These are phyloP conservation scores for Teleogryllus occipitalis DNA, from an alignment of 1,140 invertebrate species.

Conservation along the genomic window DNA sequence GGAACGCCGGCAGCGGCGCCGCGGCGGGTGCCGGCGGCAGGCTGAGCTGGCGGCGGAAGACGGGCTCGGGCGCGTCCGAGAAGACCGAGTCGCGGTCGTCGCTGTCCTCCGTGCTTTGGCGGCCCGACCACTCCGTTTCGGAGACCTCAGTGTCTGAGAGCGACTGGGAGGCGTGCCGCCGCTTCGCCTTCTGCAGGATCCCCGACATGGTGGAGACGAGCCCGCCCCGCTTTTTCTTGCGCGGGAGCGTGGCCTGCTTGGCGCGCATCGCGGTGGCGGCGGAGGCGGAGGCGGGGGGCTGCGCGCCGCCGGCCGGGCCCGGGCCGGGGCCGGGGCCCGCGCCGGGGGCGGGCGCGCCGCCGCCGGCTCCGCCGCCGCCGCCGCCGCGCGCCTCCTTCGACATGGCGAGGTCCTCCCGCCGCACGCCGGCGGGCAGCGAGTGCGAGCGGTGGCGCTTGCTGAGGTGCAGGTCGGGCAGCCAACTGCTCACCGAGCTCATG, in stretches of 20 bases:
- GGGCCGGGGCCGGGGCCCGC: background rate
- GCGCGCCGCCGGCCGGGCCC: background rate
- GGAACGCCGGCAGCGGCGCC: background rate
- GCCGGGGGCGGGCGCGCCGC: background rate
- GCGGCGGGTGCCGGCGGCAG: background rate
- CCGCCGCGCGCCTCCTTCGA: conserved; percentile 16
- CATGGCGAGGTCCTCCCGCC: conserved; percentile 45
- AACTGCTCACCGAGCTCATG: conserved; percentile 69
- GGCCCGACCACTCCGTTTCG: conserved; percentile 59
- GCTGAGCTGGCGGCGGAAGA: conserved; percentile 50
- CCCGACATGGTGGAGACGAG: conserved; percentile 71
- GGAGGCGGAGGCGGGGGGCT: conserved; percentile 8
- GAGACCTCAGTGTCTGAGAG: conserved; percentile 69
- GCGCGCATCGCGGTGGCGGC: background rate
- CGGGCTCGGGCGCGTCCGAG: conserved; percentile 52
- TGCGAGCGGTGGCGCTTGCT: conserved; percentile 68
- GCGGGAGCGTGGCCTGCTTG: conserved; percentile 24
- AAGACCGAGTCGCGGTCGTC: conserved; percentile 59
- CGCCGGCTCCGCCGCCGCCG: background rate
- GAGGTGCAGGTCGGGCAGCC: conserved; percentile 72
- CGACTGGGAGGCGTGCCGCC: conserved; percentile 50
- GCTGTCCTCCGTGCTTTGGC: conserved; percentile 39
- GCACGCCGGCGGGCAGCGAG: conserved; percentile 64
- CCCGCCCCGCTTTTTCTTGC: conserved; percentile 67
- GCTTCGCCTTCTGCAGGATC: conserved; percentile 67